Base-by-base conservation (phyloP, 1,140 invertebrate genomes). In the Bombus pyrosoma region DNA sequence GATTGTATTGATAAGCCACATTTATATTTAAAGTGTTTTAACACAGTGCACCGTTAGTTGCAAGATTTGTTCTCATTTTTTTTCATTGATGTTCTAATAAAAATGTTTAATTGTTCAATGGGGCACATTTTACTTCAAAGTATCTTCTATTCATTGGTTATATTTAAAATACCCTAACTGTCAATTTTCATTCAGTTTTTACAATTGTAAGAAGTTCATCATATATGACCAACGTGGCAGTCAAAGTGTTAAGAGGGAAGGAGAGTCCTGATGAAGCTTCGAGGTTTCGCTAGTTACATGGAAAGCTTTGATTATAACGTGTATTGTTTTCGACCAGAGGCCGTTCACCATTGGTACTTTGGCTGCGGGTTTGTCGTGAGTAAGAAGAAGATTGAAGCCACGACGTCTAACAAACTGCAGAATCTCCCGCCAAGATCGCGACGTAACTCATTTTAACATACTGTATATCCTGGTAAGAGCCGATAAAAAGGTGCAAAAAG, bases 261-360 rank as follows among this genome's bases (percentile, higher is more conserved):
- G 3, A 47, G 72, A 43, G 72, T 77, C 69, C 47, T 83, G 81
- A 77, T 34, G 77, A 68, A 77, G 73, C 69, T 77, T 43, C 62
- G 47, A 53, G 43, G 34, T 77, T 37, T n/a, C 53, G 22, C 22
- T n/a, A 39, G 13, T 73, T 57, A 41, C 28, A 43, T 39, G 73
- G 73, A 76, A 47, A 83, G 69, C 43, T n/a, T 75, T n/a, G 62
- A 43, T 69, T 64, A 83, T 77, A 77, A 18, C 53, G 25, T 57
- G 39, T 59, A 83, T 75, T 47, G 41, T 66, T 71, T 75, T 37
- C n/a, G 12, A 37, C 9, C 32, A 25, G 25, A 64, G 25, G 53
- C 13, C 13, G 41, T 37, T 82, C 47, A 22, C 72, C 25, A 25
- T 57, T 57, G 34, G 9, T 39, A 28, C 41, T 53, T 25, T 22